Base-by-base conservation (phyloP, 2,797 vertebrate species). In the Denticeps clupeoides region DNA sequence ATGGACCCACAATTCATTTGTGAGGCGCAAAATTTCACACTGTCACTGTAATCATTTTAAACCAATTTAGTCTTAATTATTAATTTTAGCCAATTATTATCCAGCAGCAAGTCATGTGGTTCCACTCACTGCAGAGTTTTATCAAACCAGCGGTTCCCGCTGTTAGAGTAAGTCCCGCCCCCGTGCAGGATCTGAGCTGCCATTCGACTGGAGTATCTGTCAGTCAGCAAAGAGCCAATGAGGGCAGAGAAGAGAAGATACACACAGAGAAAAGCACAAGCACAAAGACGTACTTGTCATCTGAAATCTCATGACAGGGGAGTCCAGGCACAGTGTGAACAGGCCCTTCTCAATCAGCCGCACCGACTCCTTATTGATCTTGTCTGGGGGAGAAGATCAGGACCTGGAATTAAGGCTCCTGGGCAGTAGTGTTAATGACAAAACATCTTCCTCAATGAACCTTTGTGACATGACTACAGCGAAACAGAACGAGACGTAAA, bases 101-200 rank as follows among this genome's bases (percentile, higher is more conserved):
- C 24, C 18, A 32, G 9, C 13, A 11, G 11, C 47, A 4, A 22
- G 10, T 24, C 23, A 31, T 24, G 18, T 32, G 9, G 13, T 11
- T 11, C 47, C 4, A 22, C 10, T 24, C 23, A 31, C 9, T 31
- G 21, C 37, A 89, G 62, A 0, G 87, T 88, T 66, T 89, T 89
- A 70, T 89, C 87, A 48, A 89, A 89, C 87, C 87, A 89, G 49
- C 87, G 85, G 66, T 89, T 89, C n/a, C 87, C 86, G 1, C 86
- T 88, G 77, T 89, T 89, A 45, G 86, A 87, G 59, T 82, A 85
- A 1, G 84, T 87, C 57, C 87, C 87, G 4, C 87, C 85, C 2
- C 87, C 87, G 1, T 89, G 87, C 6, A 89, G 77, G 46, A 89
- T 65, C 71, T 89, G 86, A 0, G 87, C 87, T 0, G 86, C 84